A percentile compares a stretch with the other conserved stretches of the same genome.
Conservation (phyloP, 2,113 vertebrate genomes). For the Aplodontia rufa region DNA sequence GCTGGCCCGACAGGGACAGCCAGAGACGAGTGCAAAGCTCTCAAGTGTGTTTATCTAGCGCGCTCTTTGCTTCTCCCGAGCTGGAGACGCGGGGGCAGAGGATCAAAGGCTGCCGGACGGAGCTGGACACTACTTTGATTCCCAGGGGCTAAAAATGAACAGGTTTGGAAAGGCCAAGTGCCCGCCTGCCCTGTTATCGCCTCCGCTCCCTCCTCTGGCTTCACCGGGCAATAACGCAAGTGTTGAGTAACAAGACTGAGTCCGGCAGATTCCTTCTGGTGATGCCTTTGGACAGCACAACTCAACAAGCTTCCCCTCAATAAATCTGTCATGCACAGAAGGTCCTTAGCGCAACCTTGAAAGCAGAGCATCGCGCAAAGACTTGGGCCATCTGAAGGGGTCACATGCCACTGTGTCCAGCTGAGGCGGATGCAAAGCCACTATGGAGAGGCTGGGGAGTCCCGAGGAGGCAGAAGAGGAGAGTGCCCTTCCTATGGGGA, state of each 20-base stretch:
- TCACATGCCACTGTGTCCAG: rapidly evolving
- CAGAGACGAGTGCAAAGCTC: slow-evolving; percentile 69
- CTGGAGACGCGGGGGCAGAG: slow-evolving; percentile 67
- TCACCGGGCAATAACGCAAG: not conserved
- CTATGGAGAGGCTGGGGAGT: not conserved
- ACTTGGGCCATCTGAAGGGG: rapidly evolving
- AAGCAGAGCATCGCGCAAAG: not conserved
- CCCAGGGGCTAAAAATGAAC: slow-evolving; percentile 52
- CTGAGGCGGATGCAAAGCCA: rapidly evolving
- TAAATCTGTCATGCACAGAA: not conserved
- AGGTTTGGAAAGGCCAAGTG: not conserved
- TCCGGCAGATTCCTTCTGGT: not conserved
- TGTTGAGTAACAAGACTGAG: slow-evolving; percentile 55
- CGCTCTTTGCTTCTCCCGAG: slow-evolving; percentile 66
- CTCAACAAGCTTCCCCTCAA: not conserved
- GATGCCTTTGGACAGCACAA: not conserved
- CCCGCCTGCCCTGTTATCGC: rapidly evolving
- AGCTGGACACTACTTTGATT: slow-evolving; percentile 51
- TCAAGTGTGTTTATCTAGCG: slow-evolving; percentile 82
- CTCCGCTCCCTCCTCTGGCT: not conserved
- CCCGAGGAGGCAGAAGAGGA: not conserved
- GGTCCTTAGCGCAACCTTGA: slow-evolving; percentile 54
- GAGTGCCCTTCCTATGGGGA: rapidly evolving
- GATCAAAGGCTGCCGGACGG: slow-evolving; percentile 66
- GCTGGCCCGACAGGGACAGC: slow-evolving; percentile 77